A percentile compares a stretch with the other conserved stretches of the same genome.
Conservation (phyloP, 2,888 invertebrate genomes). For the Pristionchus fissidentatus region DNA sequence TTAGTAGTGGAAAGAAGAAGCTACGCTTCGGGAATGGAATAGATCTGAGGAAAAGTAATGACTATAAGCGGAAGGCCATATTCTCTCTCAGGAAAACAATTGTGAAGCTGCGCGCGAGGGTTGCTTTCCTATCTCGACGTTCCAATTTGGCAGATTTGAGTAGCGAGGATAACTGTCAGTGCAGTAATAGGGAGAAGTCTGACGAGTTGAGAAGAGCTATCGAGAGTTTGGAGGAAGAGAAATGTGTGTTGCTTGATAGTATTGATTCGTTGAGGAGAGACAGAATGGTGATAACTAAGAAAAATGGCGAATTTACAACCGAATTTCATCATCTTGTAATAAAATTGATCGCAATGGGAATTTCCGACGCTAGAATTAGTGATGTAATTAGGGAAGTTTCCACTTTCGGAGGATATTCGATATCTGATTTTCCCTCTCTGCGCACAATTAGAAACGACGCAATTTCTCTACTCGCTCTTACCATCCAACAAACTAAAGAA, state of each 20-base stretch:
- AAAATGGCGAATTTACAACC: not conserved
- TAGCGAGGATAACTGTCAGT: too few species aligned
- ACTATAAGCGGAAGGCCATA: too few species aligned
- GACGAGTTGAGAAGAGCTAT: not conserved
- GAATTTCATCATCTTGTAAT: not conserved
- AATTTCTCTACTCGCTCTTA: not conserved
- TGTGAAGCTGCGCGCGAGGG: too few species aligned
- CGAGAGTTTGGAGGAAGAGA: not conserved
- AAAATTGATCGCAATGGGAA: not conserved
- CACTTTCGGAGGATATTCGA: not conserved
- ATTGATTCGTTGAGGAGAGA: not conserved
- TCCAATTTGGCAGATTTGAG: too few species aligned
- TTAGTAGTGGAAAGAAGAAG: too few species aligned
- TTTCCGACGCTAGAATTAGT: not conserved
- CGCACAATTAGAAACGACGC: not conserved
- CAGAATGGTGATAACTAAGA: not conserved
- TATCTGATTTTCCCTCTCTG: not conserved
- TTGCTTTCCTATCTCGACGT: too few species aligned
- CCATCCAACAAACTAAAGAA: not conserved
- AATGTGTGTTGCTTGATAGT: not conserved
- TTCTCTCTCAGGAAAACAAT: too few species aligned
- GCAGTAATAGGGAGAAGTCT: not conserved
- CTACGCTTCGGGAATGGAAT: too few species aligned
- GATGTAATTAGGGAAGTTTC: not conserved
- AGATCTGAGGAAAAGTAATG: too few species aligned